Base-by-base conservation (phyloP, 2,113 vertebrate species). In the Mus musculus region DNA sequence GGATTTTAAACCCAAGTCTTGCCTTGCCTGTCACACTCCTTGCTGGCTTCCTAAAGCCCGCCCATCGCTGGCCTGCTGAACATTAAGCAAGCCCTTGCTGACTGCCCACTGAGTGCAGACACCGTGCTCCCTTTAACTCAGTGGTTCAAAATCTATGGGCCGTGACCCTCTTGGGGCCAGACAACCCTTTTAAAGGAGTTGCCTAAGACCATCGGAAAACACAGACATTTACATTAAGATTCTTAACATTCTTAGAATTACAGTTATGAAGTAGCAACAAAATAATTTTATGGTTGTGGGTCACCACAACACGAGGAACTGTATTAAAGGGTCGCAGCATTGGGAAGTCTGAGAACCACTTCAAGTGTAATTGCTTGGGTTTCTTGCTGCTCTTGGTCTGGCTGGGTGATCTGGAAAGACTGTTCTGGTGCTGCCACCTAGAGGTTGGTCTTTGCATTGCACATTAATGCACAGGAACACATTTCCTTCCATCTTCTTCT, bases 381-480 rank as follows among this genome's bases (percentile, higher is more conserved):
- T 0, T 7, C 39, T 49, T 3, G 42, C 39, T 11, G n/a, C 4
- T 49, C 71, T 52, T 14, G 22, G 28, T 24, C 42, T 81, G 59
- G 52, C 36, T 46, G 63, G 65, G 65, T 67, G 52, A 82, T 71
- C 26, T 76, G 49, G 11, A 73, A 33, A 49, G 72, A 88, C 89
- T 0, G 1, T 73, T 28, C 78, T 88, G 73, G 59, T 71, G 89
- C 93, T 96, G 97, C 98, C 98, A 97, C 95, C 98, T 98, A 96
- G 2, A 6, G 97, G 96, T 95, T 67, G 5, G 3, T 97, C 77
- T 97, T 49, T 71, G 30, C 14, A 7, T 84, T 10, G 36, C 16
- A 77, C 80, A 97, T 96, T 96, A 42, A 97, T 96, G 97, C 87
- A 17, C 98, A 99, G 99, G 99, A 99, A 52, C 95, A 98, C 42